Percentiles rank a stretch among this genome's conserved stretches.
Evolutionary conservation across 1,140 invertebrate species (phyloP).

Genomic region (Cecropterus lyciades): DNA sequence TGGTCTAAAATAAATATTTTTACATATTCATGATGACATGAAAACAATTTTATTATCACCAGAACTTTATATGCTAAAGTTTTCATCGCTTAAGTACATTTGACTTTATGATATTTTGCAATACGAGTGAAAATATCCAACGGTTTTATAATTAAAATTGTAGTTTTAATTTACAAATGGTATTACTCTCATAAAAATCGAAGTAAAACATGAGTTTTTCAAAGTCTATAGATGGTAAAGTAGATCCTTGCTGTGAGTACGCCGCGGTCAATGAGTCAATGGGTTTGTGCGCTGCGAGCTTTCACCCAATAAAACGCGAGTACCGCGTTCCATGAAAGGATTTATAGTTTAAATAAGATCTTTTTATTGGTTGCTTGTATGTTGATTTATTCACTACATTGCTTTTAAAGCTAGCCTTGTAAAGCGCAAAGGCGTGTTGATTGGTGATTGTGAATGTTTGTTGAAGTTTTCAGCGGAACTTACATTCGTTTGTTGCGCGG

Average conservation of each 20-base stretch:
- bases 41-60: no score
- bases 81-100: no score
- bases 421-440: conserved; percentile 18
- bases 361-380: conserved; percentile 29
- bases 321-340: conserved; percentile 18
- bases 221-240: neutral
- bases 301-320: conserved; percentile 29
- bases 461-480: conserved; percentile 28
- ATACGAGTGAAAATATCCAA: no score
- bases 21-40: no score
- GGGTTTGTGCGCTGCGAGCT: conserved; percentile 21
- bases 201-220: conserved; percentile 22
- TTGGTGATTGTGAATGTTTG: conserved; percentile 39
- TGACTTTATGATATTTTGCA: no score
- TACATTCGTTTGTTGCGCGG: conserved; percentile 50
- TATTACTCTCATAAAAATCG: neutral
- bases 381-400: conserved; percentile 15
- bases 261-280: conserved; percentile 31
- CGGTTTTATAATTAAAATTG: neutral
- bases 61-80: no score
- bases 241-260: conserved; percentile 18
- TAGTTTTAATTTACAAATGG: neutral
- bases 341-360: conserved; percentile 30
- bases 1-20: no score
- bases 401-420: neutral